Conservation (phyloP, 2,888 invertebrate species). For the Muschampia plurimacula region DNA sequence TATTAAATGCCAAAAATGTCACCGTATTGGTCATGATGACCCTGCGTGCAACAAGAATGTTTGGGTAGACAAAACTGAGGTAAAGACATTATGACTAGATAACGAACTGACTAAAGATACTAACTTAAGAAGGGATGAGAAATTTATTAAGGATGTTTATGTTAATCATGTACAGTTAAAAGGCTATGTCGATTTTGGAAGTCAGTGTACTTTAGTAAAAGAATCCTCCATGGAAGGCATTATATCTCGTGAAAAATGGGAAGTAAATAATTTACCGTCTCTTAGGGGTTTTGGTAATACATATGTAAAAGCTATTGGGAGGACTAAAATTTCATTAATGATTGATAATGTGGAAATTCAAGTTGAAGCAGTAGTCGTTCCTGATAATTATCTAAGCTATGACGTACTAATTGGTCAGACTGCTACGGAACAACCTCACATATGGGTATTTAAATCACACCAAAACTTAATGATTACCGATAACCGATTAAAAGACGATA, state of each 20-base stretch:
- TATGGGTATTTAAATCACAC: not conserved
- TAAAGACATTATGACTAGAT: conserved; percentile 3
- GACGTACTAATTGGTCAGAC: not conserved
- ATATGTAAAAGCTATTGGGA: not conserved
- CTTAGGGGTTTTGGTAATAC: not conserved
- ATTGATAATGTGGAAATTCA: not conserved
- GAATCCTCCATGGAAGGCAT: not conserved
- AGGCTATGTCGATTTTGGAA: not conserved
- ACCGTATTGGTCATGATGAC: not conserved
- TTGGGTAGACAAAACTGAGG: not conserved
- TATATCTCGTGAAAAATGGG: not conserved
- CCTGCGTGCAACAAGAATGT: not conserved
- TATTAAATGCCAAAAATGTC: not conserved
- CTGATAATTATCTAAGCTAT: not conserved
- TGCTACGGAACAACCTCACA: not conserved
- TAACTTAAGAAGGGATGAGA: not conserved
- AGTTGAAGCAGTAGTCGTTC: not conserved
- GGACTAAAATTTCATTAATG: not conserved
- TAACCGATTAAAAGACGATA: not conserved
- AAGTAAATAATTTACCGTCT: not conserved
- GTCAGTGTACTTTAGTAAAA: not conserved
- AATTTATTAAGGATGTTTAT: not conserved
- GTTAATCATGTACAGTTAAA: not conserved
- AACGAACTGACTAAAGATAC: not conserved
- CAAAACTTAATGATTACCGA: not conserved